Evolutionary conservation across 92 coral and sea anemone species (phyloP), one percentile per base, ranked within the genome.

Genomic region (Ricordea florida): DNA sequence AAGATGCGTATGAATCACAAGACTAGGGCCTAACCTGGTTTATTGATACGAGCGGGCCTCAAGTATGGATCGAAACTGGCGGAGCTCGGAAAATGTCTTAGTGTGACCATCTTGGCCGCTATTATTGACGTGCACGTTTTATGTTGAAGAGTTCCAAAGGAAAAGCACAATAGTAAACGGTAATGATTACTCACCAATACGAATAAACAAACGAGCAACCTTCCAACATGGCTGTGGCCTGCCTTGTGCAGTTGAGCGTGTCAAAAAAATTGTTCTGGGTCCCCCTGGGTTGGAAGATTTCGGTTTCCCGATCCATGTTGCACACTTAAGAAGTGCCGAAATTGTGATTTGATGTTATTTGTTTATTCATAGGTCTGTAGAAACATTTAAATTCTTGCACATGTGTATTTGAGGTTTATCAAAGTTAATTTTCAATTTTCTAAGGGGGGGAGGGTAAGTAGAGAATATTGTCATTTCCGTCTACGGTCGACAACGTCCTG

Each of bases 21-120:
- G 27, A 57, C 36, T 15, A 11, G 29, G 29, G 26, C 6, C 20
- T 52, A 11, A 26, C 16, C n/a, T 52, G 34, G n/a, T n/a, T n/a
- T n/a, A n/a, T 43, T 66, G 58, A 26, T 66, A 66, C 29, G 58
- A 42, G 73, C 73, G 58, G 11, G 73, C 73, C 73, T 66, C 73
- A 66, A 66, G 57, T 43, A 35, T 66, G 56, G 73, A 66, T 44
- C 73, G 57, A 66, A 66, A 42, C 29, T 23, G 56, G 72, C 29
- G 26, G 57, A 44, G 58, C 58, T 25, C 73, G 11, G 57, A 43
- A 40, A 63, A 63, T 13, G 71, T 63, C 41, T 63, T 63, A 63
- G 71, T 63, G 71, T 38, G 56, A 63, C 71, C 41, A 63, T 41
- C 55, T 63, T 40, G 71, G 56, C 71, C 71, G 71, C 71, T 63